Percentiles rank a stretch among this genome's conserved stretches.
Evolutionary conservation across 2,888 invertebrate species (phyloP).

Genomic region (Synanthedon myopaeformis): DNA sequence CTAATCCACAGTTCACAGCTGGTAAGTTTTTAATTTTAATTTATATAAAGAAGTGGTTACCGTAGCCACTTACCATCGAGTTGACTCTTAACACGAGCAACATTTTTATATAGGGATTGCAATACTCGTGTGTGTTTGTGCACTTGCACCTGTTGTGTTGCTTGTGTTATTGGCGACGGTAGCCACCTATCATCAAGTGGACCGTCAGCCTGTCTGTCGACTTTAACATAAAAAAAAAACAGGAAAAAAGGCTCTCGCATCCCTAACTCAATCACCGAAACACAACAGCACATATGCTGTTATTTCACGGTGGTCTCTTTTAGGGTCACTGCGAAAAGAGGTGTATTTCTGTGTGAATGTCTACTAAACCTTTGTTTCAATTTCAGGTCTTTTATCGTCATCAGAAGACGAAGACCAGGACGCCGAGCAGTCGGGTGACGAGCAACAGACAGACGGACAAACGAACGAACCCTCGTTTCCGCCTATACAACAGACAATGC

Average conservation of each 20-base stretch:
- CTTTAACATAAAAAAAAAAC: too few species aligned
- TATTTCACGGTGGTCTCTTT: neutral
- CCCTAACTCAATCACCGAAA: neutral
- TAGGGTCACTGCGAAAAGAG: too few species aligned
- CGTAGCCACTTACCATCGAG: neutral
- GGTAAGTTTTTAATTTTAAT: constrained; percentile 33
- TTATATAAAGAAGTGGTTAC: neutral
- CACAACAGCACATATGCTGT: neutral
- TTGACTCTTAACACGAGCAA: too few species aligned
- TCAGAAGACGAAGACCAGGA: constrained; percentile 73
- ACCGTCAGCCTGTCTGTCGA: too few species aligned
- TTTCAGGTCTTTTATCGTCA: constrained; percentile 70
- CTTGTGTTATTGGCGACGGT: too few species aligned
- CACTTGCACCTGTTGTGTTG: too few species aligned
- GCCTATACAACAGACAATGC: constrained; percentile 38
- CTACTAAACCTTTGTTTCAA: too few species aligned
- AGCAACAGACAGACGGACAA: constrained; percentile 52
- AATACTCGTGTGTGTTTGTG: too few species aligned
- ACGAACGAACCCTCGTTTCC: constrained; percentile 26
- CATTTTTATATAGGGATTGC: neutral
- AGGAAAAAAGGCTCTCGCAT: too few species aligned
- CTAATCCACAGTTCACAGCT: constrained; percentile 73
- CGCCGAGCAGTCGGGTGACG: constrained; percentile 70
- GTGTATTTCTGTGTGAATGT: too few species aligned
- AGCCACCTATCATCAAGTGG: too few species aligned